Conservation (phyloP, 2,888 invertebrate genomes). For the Melanargia galathea region DNA sequence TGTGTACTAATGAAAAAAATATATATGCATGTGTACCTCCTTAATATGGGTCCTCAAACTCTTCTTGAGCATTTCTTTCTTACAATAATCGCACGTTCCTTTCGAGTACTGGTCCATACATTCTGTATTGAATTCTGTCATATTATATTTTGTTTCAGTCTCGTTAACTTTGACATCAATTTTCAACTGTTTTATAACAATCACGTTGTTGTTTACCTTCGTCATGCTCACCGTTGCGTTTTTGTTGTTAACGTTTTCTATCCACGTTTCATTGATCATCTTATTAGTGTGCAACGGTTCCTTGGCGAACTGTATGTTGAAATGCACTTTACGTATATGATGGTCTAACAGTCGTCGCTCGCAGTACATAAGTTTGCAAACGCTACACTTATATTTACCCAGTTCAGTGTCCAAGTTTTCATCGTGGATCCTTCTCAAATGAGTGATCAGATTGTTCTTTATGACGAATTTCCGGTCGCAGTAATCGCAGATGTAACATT, state of each 20-base stretch:
- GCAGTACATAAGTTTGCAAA: conserved; percentile 55
- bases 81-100: conserved; percentile 66
- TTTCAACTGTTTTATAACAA: conserved; percentile 53
- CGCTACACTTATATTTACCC: conserved; percentile 51
- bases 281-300: conserved; percentile 47
- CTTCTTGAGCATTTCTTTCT: conserved; percentile 70
- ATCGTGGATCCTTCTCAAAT: conserved; percentile 59
- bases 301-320: conserved; percentile 48
- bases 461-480: conserved; percentile 59
- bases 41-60: conserved; percentile 62
- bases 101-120: conserved; percentile 50
- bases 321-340: conserved; percentile 61
- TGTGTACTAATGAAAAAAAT: too few species aligned
- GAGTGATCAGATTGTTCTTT: conserved; percentile 58
- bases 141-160: conserved; percentile 23
- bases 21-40: too few species aligned
- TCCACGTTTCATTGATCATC: conserved; percentile 63
- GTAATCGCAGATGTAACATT: conserved; percentile 55
- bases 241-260: conserved; percentile 55
- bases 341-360: conserved; percentile 59
- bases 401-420: conserved; percentile 42
- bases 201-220: conserved; percentile 59
- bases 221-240: conserved; percentile 63
- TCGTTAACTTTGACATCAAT: conserved; percentile 31
- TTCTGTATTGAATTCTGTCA: conserved; percentile 43